Base-by-base conservation (phyloP, 2,113 vertebrate genomes). In the Saimiri boliviensis region DNA sequence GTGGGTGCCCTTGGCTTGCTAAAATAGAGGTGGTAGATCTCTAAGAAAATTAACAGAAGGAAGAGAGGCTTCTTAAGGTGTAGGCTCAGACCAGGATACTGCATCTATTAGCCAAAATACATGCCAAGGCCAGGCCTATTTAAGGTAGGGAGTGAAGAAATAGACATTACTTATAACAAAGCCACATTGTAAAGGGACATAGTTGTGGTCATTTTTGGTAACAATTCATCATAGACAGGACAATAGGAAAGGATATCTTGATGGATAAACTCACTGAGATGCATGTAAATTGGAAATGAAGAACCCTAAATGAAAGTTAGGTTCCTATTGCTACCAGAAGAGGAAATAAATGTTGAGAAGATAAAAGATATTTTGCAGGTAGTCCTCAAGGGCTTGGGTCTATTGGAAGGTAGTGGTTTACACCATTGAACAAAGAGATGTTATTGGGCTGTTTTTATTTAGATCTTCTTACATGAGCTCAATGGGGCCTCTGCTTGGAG, bases 401-500 rank as follows among this genome's bases (percentile, higher is more conserved):
- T 80, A 19, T 40, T 2, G 19, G 19, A 17, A 86, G n/a, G 14
- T 16, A 42, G 54, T 63, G 10, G 19, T 40, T 1, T 42, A 6
- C 12, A 52, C 4, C 5, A 25, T 3, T 4, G 19, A 35, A 20
- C 42, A 16, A 42, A 20, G 35, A 4, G 2, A 40, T n/a, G 3
- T n/a, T 25, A 42, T 30, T 25, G n/a, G 49, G 37, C 35, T 58
- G 7, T 11, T 42, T 45, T 74, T 37, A 19, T 45, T 42, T 45
- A 89, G 9, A 9, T 79, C 30, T 88, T 84, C 35, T 47, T 37
- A 47, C 10, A 19, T 16, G 23, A 47, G 7, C 40, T 93, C 54
- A 4, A 0, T 27, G 21, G 25, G 8, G 35, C 3, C 5, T 88
- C 21, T 35, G 1, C 5, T 4, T 56, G 16, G 27, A 88, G 11